Percentiles rank a stretch among this genome's conserved stretches.
These are phyloP conservation scores for Chaunax sp. DNA, from an alignment of 2,797 vertebrate species.

Conservation along the genomic window DNA sequence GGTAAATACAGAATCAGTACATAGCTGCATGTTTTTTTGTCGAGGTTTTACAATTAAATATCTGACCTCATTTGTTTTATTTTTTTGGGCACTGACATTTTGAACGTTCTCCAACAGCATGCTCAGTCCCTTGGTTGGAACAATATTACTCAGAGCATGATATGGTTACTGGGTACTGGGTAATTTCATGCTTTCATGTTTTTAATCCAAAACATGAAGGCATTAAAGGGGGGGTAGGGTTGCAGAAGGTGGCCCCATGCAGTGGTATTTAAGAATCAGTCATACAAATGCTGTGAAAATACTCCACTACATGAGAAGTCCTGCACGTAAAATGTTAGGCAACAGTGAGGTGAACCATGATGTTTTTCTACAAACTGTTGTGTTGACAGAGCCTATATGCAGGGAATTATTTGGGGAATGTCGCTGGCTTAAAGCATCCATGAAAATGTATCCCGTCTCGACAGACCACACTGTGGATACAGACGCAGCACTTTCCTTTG, in stretches of 20 bases:
- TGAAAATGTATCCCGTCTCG: conserved; percentile 52
- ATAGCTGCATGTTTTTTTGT: not conserved
- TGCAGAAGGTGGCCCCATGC: too few relatives aligned
- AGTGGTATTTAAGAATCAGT: not conserved
- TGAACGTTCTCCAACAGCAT: conserved; percentile 11
- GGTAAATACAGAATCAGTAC: not conserved
- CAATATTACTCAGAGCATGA: not conserved
- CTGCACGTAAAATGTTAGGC: too few relatives aligned
- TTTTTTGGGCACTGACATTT: conserved; percentile 14
- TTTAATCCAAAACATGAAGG: conserved; percentile 11
- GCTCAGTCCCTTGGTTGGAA: conserved; percentile 2
- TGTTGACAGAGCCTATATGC: conserved; percentile 56
- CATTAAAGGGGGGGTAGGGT: too few relatives aligned
- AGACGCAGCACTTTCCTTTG: conserved; percentile 63
- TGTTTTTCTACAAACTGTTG: conserved; percentile 41
- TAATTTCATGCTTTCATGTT: conserved; percentile 13
- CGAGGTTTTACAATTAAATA: not conserved
- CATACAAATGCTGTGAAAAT: too few relatives aligned
- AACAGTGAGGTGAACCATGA: too few relatives aligned
- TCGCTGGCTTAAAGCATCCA: conserved; percentile 47
- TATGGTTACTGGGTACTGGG: not conserved
- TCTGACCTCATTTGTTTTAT: conserved; percentile 26
- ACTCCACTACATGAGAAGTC: too few relatives aligned
- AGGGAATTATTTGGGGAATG: conserved; percentile 61
- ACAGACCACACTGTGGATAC: conserved; percentile 56